Evolutionary conservation across 2,888 invertebrate genomes (phyloP).

Genomic region (Eudasyphora cyanicolor): DNA sequence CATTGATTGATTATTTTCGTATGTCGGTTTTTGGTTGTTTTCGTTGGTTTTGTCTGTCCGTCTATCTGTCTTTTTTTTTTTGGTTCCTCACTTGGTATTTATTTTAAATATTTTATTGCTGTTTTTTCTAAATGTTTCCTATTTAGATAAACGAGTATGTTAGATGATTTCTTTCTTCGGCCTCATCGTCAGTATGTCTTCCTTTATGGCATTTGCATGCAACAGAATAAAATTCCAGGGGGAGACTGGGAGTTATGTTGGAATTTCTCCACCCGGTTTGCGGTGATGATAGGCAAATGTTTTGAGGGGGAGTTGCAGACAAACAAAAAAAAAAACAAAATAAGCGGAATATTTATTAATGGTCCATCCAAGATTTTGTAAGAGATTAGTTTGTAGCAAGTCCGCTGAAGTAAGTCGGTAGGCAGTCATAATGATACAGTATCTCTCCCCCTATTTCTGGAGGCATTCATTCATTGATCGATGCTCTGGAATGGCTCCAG

Average conservation of each 20-base stretch:
- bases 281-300: no score
- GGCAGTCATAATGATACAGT: conserved; percentile 33
- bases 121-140: conserved; percentile 19
- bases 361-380: conserved; percentile 38
- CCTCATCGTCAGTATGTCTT: not conserved
- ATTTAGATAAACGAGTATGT: conserved; percentile 5
- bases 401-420: conserved; percentile 21
- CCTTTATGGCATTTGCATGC: conserved; percentile 8
- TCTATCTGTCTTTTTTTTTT: conserved; percentile 4
- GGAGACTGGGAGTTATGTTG: not conserved
- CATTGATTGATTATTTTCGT: conserved; percentile 61
- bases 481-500: not conserved
- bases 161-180: conserved; percentile 8
- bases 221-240: not conserved
- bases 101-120: conserved; percentile 40
- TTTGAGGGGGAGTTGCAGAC: not conserved
- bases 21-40: conserved; percentile 10
- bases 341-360: conserved; percentile 37
- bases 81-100: not conserved
- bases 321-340: conserved; percentile 13
- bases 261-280: no score
- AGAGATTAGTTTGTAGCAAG: conserved; percentile 25
- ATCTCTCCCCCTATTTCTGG: not conserved
- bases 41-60: not conserved
- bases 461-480: not conserved